Base-by-base conservation (phyloP, 2,797 vertebrate species). In the Chelon auratus region DNA sequence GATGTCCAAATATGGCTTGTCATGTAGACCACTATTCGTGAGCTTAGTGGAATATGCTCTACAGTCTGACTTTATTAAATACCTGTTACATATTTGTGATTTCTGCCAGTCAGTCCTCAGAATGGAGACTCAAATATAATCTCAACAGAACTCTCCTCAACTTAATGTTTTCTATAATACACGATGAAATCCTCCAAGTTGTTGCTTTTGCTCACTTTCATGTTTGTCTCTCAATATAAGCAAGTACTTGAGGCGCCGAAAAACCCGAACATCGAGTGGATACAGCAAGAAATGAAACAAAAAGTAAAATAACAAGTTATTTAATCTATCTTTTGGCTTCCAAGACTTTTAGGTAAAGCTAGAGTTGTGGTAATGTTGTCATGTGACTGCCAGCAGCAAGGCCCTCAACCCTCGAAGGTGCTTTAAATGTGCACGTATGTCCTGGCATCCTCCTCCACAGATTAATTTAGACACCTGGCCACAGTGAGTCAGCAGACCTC, bases 381-480 rank as follows among this genome's bases (percentile, higher is more conserved):
- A 10, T 39, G 5, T 52, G n/a, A 65, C 58, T 58, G 17, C 64
- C 22, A 37, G 51, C 56, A 65, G 55, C 56, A 52, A 18, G 54
- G 48, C 2, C 39, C 52, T 13, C 60, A 20, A 11, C 20, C 5
- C 20, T 43, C 2, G 72, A 67, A 81, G 64, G 77, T 36, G 59
- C 66, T 79, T 77, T 57, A 62, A 70, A 37, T n/a, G 43, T 12
- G 11, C 55, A 30, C 13, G 7, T 5, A 22, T 52, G 63, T 67
- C 50, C 53, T 40, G 72, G 47, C 47, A 37, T 70, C 17, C 63
- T 74, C 75, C 71, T 75, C 26, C 4, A 15, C 22, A 37, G 73
- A 85, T 70, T 63, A 39, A 84, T 69, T 63, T 20, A 63, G 71
- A 79, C 72, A 79, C 59, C 72, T 68, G 73, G 67, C 48, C 50